Base-by-base conservation (phyloP, 2,888 invertebrate species). In the Temnothorax rugatulus region DNA sequence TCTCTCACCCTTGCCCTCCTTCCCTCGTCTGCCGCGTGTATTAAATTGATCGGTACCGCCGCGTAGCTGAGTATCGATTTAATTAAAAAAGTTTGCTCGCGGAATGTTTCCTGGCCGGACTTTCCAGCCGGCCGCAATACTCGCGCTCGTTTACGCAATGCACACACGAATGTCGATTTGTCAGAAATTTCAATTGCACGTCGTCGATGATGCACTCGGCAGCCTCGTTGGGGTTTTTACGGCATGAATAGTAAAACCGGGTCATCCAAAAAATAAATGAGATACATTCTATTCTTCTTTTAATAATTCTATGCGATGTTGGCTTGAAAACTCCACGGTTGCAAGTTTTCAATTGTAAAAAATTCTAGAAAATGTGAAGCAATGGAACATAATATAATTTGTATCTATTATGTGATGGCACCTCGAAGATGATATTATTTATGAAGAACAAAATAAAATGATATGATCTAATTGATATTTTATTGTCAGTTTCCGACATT, bases 1-100 rank as follows among this genome's bases (percentile, higher is more conserved):
- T 13, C 29, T 44, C 18, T 44, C 57, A 11, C n/a, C 52, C 25
- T 25, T 3, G 15, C 7, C 25, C 41, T 15, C 15, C 38, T 44
- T 8, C 13, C 59, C 18, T 41, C 38, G 11, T 15, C n/a, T 38
- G 41, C 41, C 68, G 25, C 79, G 47, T 81, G 82, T 84, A 74
- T 84, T 82, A 82, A 82, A 82, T 84, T 82, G 84, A 84, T 84
- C 82, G 68, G 64, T 57, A 66, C 73, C 41, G 29, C 54, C 82
- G 57, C 82, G 74, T 57, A 57, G 66, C 44, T 64, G 81, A 82
- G 82, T 82, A 76, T 84, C 71, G 25, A 79, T 86, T 85, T 90
- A 89, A 90, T 89, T 88, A 86, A 86, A 90, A 89, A 89, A 90
- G 68, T 89, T 90, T 59, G n/a, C 41, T 59, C 76, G n/a, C 81